Conservation (phyloP, 2,888 invertebrate species). For the Lysandra bellargus region DNA sequence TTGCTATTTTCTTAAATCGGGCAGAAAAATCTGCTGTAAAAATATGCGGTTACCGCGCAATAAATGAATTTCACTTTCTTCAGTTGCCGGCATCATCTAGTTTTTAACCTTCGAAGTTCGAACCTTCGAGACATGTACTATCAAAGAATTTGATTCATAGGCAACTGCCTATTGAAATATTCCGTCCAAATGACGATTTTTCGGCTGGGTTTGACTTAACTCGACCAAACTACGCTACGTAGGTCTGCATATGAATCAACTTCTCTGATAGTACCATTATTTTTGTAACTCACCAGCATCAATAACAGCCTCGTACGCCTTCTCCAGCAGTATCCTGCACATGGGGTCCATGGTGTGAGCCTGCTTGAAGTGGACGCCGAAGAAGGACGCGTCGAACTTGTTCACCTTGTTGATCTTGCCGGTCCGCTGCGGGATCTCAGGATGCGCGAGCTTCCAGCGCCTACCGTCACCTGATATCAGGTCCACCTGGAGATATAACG, state of each 20-base stretch:
- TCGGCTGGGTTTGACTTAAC: no score
- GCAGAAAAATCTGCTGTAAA: neutral
- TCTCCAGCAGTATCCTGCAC: constrained; percentile 88
- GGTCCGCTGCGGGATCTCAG: constrained; percentile 86
- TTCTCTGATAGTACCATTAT: no score
- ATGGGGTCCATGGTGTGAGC: constrained; percentile 89
- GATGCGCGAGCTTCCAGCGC: constrained; percentile 87
- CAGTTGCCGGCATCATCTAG: no score
- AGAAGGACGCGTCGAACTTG: constrained; percentile 89
- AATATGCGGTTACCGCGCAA: no score
- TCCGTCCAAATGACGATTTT: no score
- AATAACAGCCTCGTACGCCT: constrained; percentile 88
- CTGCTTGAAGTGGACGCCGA: constrained; percentile 87
- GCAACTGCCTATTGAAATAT: no score
- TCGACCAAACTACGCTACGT: no score
- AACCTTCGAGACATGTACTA: no score
- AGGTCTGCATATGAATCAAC: no score
- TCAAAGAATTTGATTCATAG: no score
- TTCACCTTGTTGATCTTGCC: constrained; percentile 86
- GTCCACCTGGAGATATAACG: constrained; percentile 80
- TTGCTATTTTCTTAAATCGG: neutral
- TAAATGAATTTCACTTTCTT: no score
- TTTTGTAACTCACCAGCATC: constrained; percentile 80
- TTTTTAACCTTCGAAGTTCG: no score
- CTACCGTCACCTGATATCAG: constrained; percentile 90